Evolutionary conservation across 2,797 vertebrate species (phyloP), one percentile per base, ranked within the genome.

Genomic region (Eulemur albifrons): DNA sequence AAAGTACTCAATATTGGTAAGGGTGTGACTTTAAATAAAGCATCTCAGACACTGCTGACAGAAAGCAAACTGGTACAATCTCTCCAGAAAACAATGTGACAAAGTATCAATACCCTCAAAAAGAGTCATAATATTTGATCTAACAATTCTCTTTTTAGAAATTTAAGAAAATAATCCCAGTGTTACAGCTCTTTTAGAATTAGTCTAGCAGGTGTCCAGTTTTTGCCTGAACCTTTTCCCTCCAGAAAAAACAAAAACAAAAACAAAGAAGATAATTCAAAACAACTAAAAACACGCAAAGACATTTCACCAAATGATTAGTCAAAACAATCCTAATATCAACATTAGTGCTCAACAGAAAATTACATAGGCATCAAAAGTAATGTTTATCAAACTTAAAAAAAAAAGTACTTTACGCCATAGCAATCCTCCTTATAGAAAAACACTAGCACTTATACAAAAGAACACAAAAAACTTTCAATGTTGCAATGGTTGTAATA

Each of bases 251-350:
- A 50, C 21, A 5, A 76, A 35, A 54, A 23, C 40, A 43, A 43
- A 43, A 43, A 43, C 43, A 43, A 8, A 43, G 43, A 43, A 43
- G 54, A 90, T 18, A 83, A 85, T 73, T 30, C 35, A 72, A 95
- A 93, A 83, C 23, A 59, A 87, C 14, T 80, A 57, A 91, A 96
- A 96, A 63, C 25, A 88, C 50, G 12, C 40, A 89, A 95, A 92
- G n/a, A 67, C 79, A 61, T 73, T 95, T 86, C 25, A 93, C 35
- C 57, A 67, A 57, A 82, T 93, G 50, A 92, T 65, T 87, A 52
- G 63, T 0, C 81, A 45, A 90, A 92, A 73, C 45, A 50, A 82
- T 85, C 77, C 69, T 93, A 88, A 92, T 17, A 48, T 7, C 30
- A 81, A 72, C 25, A 65, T 63, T 40, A 65, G 21, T 14, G 67